Base-by-base conservation (phyloP, 2,888 invertebrate genomes). In the Amphipyra berbera region DNA sequence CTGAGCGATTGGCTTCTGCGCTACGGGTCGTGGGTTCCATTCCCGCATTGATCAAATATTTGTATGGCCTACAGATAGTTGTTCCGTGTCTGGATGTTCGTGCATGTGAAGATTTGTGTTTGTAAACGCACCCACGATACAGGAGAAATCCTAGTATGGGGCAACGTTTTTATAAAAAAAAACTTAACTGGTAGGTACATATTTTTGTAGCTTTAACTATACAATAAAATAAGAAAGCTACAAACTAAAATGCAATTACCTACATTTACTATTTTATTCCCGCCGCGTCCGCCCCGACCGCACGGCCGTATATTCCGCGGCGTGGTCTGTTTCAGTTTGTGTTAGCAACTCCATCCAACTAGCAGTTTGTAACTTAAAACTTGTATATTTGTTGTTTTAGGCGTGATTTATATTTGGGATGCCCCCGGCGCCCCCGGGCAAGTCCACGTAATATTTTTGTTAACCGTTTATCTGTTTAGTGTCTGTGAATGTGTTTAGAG, bases 321-420 rank as follows among this genome's bases (percentile, higher is more conserved):
- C 30, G 54, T 49, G 14, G 47, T 66, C 71, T 55, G 70, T 45
- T 63, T 63, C 66, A 65, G 61, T 76, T 72, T 66, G 65, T 76
- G 70, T 76, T 72, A 54, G 47, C 61, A 75, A 72, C 78, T 78
- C 63, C 54, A 55, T 49, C 60, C 58, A 69, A 59, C 64, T 55
- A 67, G 56, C 76, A 59, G 67, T 66, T 68, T 53, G 66, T 64
- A 81, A 79, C 73, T 82, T 73, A 72, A 73, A 76, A 76, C 76
- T 79, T 75, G 74, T 79, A 69, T 73, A 75, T 81, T 58, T 73
- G 74, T 82, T 75, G 79, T 73, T 81, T 68, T 74, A 79, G 73
- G 59, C 61, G 69, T 76, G 78, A 82, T 79, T 82, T 81, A 78
- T 82, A 80, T 68, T 69, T 66, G 72, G 67, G 66, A 58, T 54